phyloP scores from a whole-genome alignment of 1,140 invertebrate genomes.

The Zeugodacus cucurbitae region DNA sequence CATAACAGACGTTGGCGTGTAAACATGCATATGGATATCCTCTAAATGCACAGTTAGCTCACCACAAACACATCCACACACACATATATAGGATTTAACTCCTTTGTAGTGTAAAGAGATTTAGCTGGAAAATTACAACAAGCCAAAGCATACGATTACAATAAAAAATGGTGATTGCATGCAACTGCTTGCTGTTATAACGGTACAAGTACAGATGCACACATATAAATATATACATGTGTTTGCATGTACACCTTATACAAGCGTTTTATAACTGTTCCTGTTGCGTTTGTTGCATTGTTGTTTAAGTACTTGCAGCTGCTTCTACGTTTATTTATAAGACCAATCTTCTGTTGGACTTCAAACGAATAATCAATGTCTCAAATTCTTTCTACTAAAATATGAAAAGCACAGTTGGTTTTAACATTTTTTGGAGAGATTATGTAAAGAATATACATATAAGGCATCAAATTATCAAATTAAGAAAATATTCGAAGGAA shows the following conservation, averaged over 20 bases:
- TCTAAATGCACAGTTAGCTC: neutral
- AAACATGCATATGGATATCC: neutral
- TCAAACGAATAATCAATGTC: too few species aligned
- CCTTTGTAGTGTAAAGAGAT: neutral
- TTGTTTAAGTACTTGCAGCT: neutral
- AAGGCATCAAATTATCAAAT: too few species aligned
- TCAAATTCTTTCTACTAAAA: too few species aligned
- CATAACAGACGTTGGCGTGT: too few species aligned
- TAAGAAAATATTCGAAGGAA: too few species aligned
- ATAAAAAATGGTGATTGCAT: neutral
- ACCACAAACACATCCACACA: neutral
- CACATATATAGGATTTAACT: neutral
- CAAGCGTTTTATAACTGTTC: neutral
- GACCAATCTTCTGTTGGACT: too few species aligned
- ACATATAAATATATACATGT: neutral
- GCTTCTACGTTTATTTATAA: neutral
- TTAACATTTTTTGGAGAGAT: too few species aligned
- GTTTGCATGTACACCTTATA: neutral
- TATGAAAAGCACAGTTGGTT: too few species aligned
- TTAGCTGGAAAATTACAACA: neutral
- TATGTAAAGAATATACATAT: too few species aligned
- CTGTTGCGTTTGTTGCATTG: neutral
- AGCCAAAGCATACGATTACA: neutral
- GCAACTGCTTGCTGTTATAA: neutral
- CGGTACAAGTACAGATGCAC: too few species aligned